A percentile compares a stretch with the other conserved stretches of the same genome.
Evolutionary conservation across 2,113 vertebrate genomes (phyloP).

Genomic region (Caloenas nicobarica): DNA sequence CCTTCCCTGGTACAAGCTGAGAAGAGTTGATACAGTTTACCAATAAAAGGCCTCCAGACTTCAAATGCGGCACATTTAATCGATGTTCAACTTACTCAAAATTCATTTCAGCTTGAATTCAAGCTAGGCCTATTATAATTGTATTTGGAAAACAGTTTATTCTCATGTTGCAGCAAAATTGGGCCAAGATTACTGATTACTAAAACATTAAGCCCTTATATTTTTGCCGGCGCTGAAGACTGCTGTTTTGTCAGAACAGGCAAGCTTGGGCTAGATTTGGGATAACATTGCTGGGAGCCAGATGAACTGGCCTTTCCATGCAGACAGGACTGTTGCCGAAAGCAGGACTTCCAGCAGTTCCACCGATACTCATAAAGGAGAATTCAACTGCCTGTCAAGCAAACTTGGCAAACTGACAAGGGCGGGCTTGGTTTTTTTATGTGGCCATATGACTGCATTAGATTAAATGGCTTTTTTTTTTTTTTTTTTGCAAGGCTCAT

Average conservation of each 20-base stretch:
- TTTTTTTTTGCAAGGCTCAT: background rate
- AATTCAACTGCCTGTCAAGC: background rate
- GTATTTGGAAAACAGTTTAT: background rate
- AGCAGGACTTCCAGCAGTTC: background rate
- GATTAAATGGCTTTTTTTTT: accelerated
- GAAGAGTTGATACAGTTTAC: background rate
- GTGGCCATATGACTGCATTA: background rate
- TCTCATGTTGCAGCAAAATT: background rate
- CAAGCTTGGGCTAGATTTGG: background rate
- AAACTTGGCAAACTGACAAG: background rate
- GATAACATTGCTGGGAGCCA: accelerated
- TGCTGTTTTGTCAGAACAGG: background rate
- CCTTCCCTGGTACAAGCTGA: background rate
- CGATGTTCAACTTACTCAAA: background rate
- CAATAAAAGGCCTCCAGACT: background rate
- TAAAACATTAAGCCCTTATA: background rate
- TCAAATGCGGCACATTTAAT: background rate
- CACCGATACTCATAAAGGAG: background rate
- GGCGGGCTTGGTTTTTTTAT: background rate
- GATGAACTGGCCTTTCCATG: background rate
- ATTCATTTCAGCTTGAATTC: background rate
- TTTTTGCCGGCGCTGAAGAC: background rate
- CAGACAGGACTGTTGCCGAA: background rate
- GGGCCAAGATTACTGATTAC: background rate
- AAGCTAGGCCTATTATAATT: background rate